Evolutionary conservation across 1,140 invertebrate species (phyloP).

Genomic region (Laupala kohalensis): DNA sequence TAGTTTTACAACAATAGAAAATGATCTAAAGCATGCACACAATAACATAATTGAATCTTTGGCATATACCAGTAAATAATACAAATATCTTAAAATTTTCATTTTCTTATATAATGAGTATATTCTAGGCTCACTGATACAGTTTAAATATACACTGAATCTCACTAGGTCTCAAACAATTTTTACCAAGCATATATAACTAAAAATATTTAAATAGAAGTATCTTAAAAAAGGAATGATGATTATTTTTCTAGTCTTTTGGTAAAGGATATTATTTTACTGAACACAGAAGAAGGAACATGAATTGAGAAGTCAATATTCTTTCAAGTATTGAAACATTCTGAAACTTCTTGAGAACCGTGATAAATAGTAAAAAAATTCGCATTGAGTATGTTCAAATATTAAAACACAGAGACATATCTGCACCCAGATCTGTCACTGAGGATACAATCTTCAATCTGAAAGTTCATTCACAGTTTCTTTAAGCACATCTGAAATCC

Average conservation of each 20-base stretch:
- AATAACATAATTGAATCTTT: background rate
- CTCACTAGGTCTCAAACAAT: too few species aligned
- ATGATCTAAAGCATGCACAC: background rate
- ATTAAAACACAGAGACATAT: too few species aligned
- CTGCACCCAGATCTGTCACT: too few species aligned
- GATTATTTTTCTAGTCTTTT: background rate
- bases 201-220: background rate
- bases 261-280: background rate
- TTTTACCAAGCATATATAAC: background rate
- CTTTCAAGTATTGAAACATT: too few species aligned
- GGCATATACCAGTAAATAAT: background rate
- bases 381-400: background rate
- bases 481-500: too few species aligned
- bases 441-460: too few species aligned
- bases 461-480: too few species aligned
- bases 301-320: background rate
- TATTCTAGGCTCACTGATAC: too few species aligned
- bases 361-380: background rate
- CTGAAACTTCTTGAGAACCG: too few species aligned
- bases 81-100: too few species aligned
- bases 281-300: background rate
- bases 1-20: background rate
- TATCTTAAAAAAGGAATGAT: background rate
- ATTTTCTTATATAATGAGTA: too few species aligned
- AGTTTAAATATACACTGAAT: too few species aligned